Percentiles rank a stretch among this genome's conserved stretches.
phyloP scores from a whole-genome alignment of 1,140 invertebrate species.

The Musca vetustissima region DNA sequence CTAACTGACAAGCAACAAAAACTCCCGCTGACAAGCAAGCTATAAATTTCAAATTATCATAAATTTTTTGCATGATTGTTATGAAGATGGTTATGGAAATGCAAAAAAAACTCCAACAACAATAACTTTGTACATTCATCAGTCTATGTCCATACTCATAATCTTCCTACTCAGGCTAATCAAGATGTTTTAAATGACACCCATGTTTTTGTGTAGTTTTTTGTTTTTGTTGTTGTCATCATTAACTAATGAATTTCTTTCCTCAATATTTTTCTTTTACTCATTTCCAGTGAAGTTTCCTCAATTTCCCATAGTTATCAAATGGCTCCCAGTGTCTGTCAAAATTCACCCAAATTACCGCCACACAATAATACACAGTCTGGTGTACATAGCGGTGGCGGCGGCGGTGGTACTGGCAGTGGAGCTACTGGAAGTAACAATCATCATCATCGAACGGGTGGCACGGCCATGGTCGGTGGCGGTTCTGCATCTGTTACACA shows the following conservation, averaged over 20 bases:
- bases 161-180: too few relatives aligned
- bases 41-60: too few relatives aligned
- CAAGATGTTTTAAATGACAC: too few relatives aligned
- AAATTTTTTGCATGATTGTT: too few relatives aligned
- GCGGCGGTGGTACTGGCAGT: background rate
- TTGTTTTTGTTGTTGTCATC: too few relatives aligned
- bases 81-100: too few relatives aligned
- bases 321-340: slow-evolving; percentile 53
- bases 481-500: slow-evolving; percentile 28
- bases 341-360: slow-evolving; percentile 39
- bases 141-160: too few relatives aligned
- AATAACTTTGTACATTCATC: too few relatives aligned
- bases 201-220: too few relatives aligned
- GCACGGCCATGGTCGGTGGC: slow-evolving; percentile 26
- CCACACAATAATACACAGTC: slow-evolving; percentile 18
- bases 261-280: background rate
- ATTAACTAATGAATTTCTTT: slow-evolving; percentile 7
- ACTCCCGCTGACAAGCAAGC: too few relatives aligned
- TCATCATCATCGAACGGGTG: slow-evolving; percentile 28
- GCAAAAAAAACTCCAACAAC: too few relatives aligned
- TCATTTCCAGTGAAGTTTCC: slow-evolving; percentile 10
- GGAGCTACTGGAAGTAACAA: background rate
- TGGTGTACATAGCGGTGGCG: slow-evolving; percentile 21
- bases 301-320: slow-evolving; percentile 27
- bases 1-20: too few relatives aligned